Conservation (phyloP, 2,888 invertebrate species). For the Aphodius sticticus region DNA sequence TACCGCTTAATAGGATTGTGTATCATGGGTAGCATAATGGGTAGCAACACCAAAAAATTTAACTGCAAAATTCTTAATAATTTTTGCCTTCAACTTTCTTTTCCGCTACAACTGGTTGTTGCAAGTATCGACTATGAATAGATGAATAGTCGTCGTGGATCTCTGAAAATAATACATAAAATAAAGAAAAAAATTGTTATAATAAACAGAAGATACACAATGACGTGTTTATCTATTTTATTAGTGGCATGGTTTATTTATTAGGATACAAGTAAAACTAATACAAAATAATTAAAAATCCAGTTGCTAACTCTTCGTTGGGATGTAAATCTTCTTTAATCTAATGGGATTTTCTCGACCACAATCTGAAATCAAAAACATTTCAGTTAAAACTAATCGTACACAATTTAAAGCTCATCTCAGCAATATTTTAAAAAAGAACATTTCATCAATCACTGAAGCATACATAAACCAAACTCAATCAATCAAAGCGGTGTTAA, state of each 20-base stretch:
- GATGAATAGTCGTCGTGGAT: no score
- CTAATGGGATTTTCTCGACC: constrained; percentile 76
- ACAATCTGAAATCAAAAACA: constrained; percentile 69
- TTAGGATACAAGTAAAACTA: constrained; percentile 6
- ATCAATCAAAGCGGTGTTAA: constrained; percentile 15
- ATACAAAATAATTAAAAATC: constrained; percentile 20
- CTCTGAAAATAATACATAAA: no score
- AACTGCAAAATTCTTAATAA: no score
- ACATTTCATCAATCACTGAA: background rate
- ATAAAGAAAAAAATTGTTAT: no score
- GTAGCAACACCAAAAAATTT: no score
- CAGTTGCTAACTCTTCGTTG: constrained; percentile 6
- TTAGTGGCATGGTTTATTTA: background rate
- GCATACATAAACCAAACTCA: background rate
- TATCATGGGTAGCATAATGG: no score
- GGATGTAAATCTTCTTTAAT: constrained; percentile 57
- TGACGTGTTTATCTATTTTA: background rate
- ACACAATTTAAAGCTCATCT: no score
- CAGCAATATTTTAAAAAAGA: no score
- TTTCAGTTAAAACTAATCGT: background rate
- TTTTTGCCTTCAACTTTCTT: no score
- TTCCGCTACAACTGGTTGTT: no score
- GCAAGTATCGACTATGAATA: no score
- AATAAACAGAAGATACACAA: constrained; percentile 7
- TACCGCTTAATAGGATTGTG: no score